Conservation (phyloP, 1,140 invertebrate species). For the Chrysomallon squamiferum region DNA sequence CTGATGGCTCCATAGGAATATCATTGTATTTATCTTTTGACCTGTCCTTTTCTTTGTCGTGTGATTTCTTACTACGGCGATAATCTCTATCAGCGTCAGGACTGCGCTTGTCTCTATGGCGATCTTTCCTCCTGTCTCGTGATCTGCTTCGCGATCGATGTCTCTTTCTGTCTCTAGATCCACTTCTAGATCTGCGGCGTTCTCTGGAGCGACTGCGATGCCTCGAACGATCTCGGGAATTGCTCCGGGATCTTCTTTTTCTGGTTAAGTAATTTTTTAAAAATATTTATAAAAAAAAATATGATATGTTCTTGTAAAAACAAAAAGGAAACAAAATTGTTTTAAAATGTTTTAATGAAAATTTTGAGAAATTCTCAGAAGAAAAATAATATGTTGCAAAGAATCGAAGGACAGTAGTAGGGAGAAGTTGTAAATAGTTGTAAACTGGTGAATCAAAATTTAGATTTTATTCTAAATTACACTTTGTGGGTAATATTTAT, state of each 20-base stretch:
- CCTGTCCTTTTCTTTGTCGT: constrained; percentile 27
- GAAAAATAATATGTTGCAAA: no score
- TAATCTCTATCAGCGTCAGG: constrained; percentile 47
- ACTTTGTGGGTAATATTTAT: no score
- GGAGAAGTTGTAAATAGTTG: no score
- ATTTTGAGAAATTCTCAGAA: no score
- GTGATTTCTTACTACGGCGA: not conserved
- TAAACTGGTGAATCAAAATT: no score
- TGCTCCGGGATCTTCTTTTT: constrained; percentile 32
- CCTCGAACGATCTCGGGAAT: constrained; percentile 54
- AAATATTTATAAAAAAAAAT: not conserved
- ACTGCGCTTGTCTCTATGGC: constrained; percentile 18
- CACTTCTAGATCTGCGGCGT: constrained; percentile 41
- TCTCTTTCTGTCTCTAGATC: constrained; percentile 36
- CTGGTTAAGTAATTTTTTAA: constrained; percentile 3
- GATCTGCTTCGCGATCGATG: constrained; percentile 31
- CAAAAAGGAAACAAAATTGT: no score
- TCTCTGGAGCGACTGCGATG: constrained; percentile 40
- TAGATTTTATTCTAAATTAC: no score
- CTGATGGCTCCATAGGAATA: constrained; percentile 67
- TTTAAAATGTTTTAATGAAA: no score
- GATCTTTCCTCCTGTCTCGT: constrained; percentile 23
- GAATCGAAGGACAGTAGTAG: no score
- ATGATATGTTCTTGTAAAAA: not conserved
- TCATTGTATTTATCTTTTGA: constrained; percentile 55